Conservation (phyloP, 2,888 invertebrate genomes). For the Gastracanthus pulcherrimus region DNA sequence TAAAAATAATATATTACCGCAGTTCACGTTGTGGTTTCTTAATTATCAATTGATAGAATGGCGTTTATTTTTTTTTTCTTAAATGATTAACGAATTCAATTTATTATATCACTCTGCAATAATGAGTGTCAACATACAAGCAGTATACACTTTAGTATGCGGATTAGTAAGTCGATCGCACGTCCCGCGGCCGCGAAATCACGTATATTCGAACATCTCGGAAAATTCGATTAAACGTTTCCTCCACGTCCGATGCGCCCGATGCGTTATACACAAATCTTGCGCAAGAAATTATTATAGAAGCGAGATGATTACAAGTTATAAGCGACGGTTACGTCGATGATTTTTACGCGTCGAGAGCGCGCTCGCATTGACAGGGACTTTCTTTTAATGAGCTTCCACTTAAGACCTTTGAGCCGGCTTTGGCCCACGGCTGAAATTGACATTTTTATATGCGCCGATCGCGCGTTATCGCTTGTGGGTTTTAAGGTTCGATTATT, state of each 20-base stretch:
- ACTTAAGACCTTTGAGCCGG: background rate
- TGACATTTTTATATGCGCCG: background rate
- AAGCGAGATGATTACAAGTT: background rate
- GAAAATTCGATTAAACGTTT: background rate
- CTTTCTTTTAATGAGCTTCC: conserved; percentile 8
- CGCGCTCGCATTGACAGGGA: background rate
- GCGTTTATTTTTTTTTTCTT: too few species aligned
- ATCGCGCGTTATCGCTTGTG: background rate
- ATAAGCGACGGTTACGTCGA: background rate
- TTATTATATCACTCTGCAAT: too few species aligned
- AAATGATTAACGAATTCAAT: too few species aligned
- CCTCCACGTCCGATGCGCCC: background rate
- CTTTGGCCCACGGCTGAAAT: background rate
- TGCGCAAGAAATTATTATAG: background rate
- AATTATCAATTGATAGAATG: too few species aligned
- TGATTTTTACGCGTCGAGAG: background rate
- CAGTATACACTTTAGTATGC: too few species aligned
- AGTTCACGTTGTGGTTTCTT: too few species aligned
- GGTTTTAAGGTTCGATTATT: conserved; percentile 1
- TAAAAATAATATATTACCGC: too few species aligned
- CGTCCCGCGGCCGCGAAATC: too few species aligned
- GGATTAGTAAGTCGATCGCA: too few species aligned
- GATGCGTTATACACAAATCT: background rate
- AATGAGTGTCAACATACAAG: too few species aligned
- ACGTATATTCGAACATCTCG: too few species aligned